Percentiles rank a stretch among this genome's conserved stretches.
Conservation (phyloP, 2,113 vertebrate genomes). For the Ahaetulla prasina region DNA sequence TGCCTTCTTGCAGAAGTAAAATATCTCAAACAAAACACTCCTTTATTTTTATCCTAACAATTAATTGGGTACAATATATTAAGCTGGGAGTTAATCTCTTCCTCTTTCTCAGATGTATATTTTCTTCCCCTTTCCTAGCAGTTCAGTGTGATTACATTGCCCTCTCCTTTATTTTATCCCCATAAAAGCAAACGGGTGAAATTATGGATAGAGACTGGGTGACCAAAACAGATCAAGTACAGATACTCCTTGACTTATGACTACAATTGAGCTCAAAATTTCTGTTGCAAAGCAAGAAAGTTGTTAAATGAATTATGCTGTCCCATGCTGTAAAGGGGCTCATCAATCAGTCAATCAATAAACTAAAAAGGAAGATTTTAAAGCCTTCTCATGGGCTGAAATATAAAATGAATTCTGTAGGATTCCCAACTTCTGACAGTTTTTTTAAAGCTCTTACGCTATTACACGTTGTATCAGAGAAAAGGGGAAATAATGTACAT, state of each 20-base stretch:
- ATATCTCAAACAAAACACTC: background rate
- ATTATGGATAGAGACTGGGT: background rate
- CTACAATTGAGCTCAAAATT: background rate
- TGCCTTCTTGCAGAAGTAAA: background rate
- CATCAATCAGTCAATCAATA: background rate
- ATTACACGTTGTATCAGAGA: background rate
- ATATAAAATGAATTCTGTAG: background rate
- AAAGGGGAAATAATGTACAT: background rate
- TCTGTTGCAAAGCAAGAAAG: background rate
- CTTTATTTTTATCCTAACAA: background rate
- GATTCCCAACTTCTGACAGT: background rate
- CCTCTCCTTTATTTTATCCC: background rate
- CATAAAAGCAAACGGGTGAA: background rate
- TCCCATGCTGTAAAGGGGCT: background rate
- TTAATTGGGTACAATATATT: background rate
- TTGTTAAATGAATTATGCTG: background rate
- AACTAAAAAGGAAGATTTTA: background rate
- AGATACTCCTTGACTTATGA: background rate
- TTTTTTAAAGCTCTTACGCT: background rate
- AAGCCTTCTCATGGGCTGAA: background rate
- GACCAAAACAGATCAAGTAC: background rate
- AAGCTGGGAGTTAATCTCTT: background rate
- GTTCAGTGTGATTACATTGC: background rate
- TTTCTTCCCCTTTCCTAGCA: background rate
- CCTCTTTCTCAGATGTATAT: background rate